These are phyloP conservation scores for Abscondita cerata DNA, from an alignment of 2,888 invertebrate species.

Conservation along the genomic window DNA sequence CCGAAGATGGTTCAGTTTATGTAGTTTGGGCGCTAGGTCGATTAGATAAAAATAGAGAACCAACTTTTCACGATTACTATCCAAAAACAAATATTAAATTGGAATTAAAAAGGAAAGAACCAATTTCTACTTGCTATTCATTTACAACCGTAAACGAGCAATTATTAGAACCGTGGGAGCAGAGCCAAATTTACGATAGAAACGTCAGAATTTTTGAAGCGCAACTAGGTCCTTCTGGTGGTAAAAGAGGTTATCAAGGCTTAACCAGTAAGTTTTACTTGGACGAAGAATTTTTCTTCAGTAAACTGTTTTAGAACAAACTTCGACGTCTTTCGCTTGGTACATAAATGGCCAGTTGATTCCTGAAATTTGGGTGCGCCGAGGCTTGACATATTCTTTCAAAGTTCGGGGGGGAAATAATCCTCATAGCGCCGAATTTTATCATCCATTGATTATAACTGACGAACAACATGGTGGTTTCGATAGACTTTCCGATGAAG, in stretches of 20 bases:
- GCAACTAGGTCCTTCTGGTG: slow-evolving; percentile 85
- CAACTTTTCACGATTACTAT: slow-evolving; percentile 83
- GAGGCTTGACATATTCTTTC: slow-evolving; percentile 86
- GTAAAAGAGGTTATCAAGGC: slow-evolving; percentile 77
- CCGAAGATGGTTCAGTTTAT: slow-evolving; percentile 64
- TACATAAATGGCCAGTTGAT: slow-evolving; percentile 90
- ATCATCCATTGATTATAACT: slow-evolving; percentile 90
- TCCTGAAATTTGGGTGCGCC: slow-evolving; percentile 85
- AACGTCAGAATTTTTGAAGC: slow-evolving; percentile 80
- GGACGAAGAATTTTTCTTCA: too few relatives aligned
- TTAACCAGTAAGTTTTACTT: slow-evolving; percentile 68
- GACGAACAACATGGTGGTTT: slow-evolving; percentile 85
- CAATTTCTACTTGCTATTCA: slow-evolving; percentile 74
- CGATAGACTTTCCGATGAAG: slow-evolving; percentile 73
- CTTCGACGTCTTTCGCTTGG: slow-evolving; percentile 81
- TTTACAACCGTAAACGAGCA: slow-evolving; percentile 65
- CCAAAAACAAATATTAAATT: slow-evolving; percentile 74
- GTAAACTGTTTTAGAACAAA: slow-evolving; percentile 61
- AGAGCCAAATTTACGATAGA: slow-evolving; percentile 70
- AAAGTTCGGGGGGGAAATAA: slow-evolving; percentile 85
- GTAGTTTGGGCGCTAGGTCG: slow-evolving; percentile 87
- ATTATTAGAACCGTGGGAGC: slow-evolving; percentile 65
- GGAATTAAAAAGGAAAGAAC: slow-evolving; percentile 70
- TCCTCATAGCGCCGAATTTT: slow-evolving; percentile 82
- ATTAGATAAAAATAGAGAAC: slow-evolving; percentile 78